Evolutionary conservation across 30 jellyfish, hydroid and myxozoan genomes (phyloP).

Genomic region (Pelagia noctiluca): DNA sequence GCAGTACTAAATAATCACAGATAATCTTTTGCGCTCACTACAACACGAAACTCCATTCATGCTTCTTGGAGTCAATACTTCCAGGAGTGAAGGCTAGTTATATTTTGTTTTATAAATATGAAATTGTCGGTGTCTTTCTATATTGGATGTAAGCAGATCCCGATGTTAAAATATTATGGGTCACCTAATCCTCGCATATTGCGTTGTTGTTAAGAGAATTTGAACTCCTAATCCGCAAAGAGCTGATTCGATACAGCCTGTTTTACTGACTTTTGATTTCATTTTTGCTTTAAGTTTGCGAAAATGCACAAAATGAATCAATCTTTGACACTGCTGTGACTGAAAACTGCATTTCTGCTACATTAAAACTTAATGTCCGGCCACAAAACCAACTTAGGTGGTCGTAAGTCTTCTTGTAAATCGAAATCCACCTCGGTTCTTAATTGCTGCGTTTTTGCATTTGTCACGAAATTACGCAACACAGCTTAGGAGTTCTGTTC

Average conservation of each 20-base stretch:
- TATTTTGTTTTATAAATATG: too few relatives aligned
- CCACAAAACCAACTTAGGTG: slow-evolving; percentile 12
- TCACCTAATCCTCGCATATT: slow-evolving; percentile 14
- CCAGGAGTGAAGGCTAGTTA: too few relatives aligned
- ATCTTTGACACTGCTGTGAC: not conserved
- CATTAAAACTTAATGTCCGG: slow-evolving; percentile 5
- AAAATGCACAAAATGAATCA: not conserved
- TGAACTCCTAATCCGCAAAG: not conserved
- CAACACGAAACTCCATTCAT: too few relatives aligned
- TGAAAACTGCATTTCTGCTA: not conserved
- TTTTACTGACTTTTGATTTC: not conserved
- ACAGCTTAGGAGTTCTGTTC: too few relatives aligned
- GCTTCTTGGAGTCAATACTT: too few relatives aligned
- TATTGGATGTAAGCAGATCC: not conserved
- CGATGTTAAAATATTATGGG: not conserved
- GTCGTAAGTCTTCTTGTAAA: not conserved
- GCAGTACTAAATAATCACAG: too few relatives aligned
- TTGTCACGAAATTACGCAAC: slow-evolving; percentile 10
- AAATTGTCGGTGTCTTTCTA: not conserved
- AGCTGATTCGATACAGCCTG: slow-evolving; percentile 6
- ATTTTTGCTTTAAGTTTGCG: not conserved
- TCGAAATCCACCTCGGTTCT: not conserved
- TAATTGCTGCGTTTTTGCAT: not conserved
- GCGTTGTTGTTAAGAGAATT: slow-evolving; percentile 17
- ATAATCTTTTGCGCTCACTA: too few relatives aligned